Evolutionary conservation across 2,113 vertebrate species (phyloP), one percentile per base, ranked within the genome.

Genomic region (Catagonus wagneri): DNA sequence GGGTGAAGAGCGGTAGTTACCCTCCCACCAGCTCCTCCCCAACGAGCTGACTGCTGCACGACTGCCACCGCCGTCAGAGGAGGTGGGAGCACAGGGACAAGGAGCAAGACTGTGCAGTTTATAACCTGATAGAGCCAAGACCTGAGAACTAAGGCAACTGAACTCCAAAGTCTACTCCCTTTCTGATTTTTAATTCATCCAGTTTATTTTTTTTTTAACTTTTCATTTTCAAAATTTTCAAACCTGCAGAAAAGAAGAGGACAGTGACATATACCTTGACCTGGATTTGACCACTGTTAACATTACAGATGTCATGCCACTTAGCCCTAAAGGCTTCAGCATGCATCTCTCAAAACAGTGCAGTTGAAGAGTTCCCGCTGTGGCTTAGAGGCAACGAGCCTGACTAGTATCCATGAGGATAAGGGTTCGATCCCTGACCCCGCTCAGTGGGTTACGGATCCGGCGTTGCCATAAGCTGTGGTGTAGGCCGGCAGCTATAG

Each of bases 21-120:
- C 44, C 32, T 56, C 52, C 50, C 52, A 23, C 32, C 1, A 2
- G 14, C 63, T 5, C 32, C 81, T 52, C 19, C 20, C 13, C 50
- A 17, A 2, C 0, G 20, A 50, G 32, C 12, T 7, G 10, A 29
- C 13, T 19, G 12, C 22, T 11, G 17, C 52, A 54, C 13, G 65
- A 17, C 2, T 0, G 16, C 78, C 16, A 0, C 25, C 19, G 36
- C 52, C 19, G 36, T 13, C 20, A 4, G 17, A 0, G 0, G 3
- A 32, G 7, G 13, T 3, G 22, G 71, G 14, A 39, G 39, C 2
- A 29, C n/a, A 91, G 32, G 25, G 1, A 14, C 3, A 11, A 1
- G 25, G 63, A n/a, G 39, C 7, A 36, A 7, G 61, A 63, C 9
- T 1, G n/a, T 23, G 7, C 78, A 52, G 39, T 19, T 39, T 60